Base-by-base conservation (phyloP, 2,113 vertebrate species). In the Muntiacus reevesi region DNA sequence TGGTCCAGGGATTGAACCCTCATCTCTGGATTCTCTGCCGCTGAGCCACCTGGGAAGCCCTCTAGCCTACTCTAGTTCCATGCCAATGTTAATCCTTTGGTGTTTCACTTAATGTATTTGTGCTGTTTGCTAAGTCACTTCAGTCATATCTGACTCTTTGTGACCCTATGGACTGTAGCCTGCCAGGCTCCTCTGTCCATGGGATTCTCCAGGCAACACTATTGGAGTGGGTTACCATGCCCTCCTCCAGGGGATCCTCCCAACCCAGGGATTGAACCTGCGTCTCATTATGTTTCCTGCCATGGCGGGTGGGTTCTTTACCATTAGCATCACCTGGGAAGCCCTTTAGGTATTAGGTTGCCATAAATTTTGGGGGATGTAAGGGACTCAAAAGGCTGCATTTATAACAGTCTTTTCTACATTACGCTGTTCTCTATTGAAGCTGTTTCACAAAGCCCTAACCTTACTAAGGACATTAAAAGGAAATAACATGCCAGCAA, bases 371-470 rank as follows among this genome's bases (percentile, higher is more conserved):
- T 25, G 57, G 19, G 15, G 47, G 25, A 57, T 67, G 33, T 82
- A 55, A 76, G 57, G 45, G 45, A 87, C 28, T 27, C 55, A 91
- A 83, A 90, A 82, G n/a, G 30, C 84, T 85, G 60, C 36, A 92
- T 92, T 76, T 89, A 55, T 40, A 59, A 52, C n/a, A 78, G 43
- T 23, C 33, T 90, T 94, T 88, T 89, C 59, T 62, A 16, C 1
- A 86, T 55, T 81, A 87, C 30, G 33, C 55, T 88, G 33, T 88
- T 90, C 30, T 97, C 16, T 78, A 71, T 88, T 87, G 90, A 96
- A 94, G 90, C 85, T 88, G 60, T n/a, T 60, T 85, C 47, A 91
- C 59, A 97, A 94, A 94, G 55, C 25, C 15, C 21, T 45, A 90
- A 55, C 17, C 64, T 85, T 85, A 36, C 25, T 94, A 52, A 94